Evolutionary conservation across 2,113 vertebrate species (phyloP).

Genomic region (Andinoacara biseriatus): DNA sequence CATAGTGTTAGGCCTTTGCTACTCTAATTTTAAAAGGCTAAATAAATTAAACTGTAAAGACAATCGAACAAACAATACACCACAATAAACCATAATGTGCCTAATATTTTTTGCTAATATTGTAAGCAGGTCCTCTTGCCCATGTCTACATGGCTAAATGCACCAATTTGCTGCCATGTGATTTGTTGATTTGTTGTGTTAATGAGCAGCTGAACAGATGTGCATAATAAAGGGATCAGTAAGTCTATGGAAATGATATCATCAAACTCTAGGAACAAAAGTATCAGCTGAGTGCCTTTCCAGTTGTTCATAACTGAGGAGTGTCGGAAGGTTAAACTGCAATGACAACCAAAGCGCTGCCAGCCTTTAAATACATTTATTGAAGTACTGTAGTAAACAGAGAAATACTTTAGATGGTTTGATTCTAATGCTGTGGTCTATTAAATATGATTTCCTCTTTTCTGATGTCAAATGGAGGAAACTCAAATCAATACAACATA

Average conservation of each 20-base stretch:
- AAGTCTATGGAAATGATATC: not conserved
- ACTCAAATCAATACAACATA: conserved; percentile 3
- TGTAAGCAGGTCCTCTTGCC: not conserved
- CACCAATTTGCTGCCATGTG: not conserved
- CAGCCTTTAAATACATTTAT: not conserved
- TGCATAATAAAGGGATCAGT: not conserved
- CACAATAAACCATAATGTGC: not conserved
- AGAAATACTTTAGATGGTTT: not conserved
- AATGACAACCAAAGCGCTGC: not conserved
- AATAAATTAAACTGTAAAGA: not conserved
- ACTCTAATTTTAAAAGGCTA: too few relatives aligned
- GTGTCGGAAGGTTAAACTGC: not conserved
- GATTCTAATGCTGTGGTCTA: too few relatives aligned
- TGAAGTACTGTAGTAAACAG: not conserved
- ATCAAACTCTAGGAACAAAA: not conserved
- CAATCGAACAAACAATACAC: not conserved
- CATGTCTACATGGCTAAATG: not conserved
- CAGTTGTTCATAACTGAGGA: not conserved
- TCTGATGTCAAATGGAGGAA: not conserved
- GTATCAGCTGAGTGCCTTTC: not conserved
- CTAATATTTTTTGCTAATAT: not conserved
- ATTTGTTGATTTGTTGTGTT: not conserved
- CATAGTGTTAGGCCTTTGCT: not conserved
- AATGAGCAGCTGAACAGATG: not conserved
- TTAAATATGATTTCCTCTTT: not conserved